phyloP scores from a whole-genome alignment of 2,113 vertebrate species.

The Vulpes vulpes region DNA sequence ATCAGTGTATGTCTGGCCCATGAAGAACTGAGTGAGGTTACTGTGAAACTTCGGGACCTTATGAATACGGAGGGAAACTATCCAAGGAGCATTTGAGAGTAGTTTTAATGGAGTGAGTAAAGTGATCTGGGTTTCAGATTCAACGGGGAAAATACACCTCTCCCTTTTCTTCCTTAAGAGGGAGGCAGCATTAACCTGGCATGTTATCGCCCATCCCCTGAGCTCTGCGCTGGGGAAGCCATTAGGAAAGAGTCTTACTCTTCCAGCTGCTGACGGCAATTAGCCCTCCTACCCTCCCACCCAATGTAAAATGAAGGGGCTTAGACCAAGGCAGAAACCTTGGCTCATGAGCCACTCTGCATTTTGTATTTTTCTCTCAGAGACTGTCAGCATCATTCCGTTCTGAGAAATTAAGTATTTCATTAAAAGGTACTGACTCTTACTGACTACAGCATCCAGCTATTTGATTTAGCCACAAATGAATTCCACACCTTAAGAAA shows the following conservation, averaged over 20 bases:
- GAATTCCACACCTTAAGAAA: background rate
- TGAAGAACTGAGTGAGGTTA: background rate
- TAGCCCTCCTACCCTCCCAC: background rate
- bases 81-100: background rate
- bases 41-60: background rate
- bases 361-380: background rate
- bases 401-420: background rate
- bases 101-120: slow-evolving; percentile 33
- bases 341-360: background rate
- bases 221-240: background rate
- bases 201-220: background rate
- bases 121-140: slow-evolving; percentile 38
- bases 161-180: background rate
- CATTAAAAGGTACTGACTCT: background rate
- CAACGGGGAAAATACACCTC: background rate
- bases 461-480: background rate
- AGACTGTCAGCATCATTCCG: background rate
- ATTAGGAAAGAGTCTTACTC: background rate
- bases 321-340: background rate
- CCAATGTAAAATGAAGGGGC: background rate
- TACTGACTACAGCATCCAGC: background rate
- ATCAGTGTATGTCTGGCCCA: background rate
- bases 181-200: background rate
- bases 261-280: background rate
- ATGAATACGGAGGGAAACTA: background rate